Evolutionary conservation across 2,888 invertebrate genomes (phyloP), one percentile per base, ranked within the genome.

Genomic region (Tetragonisca angustula): DNA sequence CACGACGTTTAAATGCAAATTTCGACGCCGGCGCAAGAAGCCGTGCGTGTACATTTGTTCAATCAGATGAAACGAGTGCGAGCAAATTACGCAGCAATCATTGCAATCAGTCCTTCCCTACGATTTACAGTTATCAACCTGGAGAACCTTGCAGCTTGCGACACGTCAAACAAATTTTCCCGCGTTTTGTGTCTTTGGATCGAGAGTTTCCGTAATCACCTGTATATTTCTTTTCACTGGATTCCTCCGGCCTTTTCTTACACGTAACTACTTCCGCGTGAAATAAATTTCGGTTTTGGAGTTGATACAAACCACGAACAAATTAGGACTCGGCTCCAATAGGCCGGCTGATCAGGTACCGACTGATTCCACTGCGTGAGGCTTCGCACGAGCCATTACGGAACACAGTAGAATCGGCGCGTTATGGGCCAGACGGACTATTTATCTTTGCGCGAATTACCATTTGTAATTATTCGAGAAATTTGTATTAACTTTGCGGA

Each of bases 71-170:
- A 61, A 61, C 9, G 9, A 43, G 24, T 2, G 6, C 17, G 17
- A n/a, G 24, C 6, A 24, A 61, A 17, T 27, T 61, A 61, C 61
- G 61, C 24, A 17, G 17, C 27, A 17, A 27, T 79, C 68, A 17
- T 64, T 36, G 76, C 54, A 43, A 85, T 61, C 27, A 9, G 24
- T 61, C 3, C 61, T 24, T 17, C 24, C 6, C 17, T 61, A 61
- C 24, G 76, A 85, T 78, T 85, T 50, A n/a, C 69, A n/a, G 5
- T 56, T 56, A 5, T 4, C 56, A 56, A 15, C 9, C 9, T n/a
- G 43, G 64, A 61, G 67, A 75, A 83, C 56, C 74, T 2, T 2
- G 72, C 52, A 69, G 49, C 65, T 80, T 62, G 52, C 67, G 52
- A 69, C 56, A 70, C 69, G 52, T 79, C n/a, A 56, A 56, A 56